Evolutionary conservation across 37 sponge, comb jelly and placozoan species (phyloP).

Genomic region (Cliona cf. orientalis): DNA sequence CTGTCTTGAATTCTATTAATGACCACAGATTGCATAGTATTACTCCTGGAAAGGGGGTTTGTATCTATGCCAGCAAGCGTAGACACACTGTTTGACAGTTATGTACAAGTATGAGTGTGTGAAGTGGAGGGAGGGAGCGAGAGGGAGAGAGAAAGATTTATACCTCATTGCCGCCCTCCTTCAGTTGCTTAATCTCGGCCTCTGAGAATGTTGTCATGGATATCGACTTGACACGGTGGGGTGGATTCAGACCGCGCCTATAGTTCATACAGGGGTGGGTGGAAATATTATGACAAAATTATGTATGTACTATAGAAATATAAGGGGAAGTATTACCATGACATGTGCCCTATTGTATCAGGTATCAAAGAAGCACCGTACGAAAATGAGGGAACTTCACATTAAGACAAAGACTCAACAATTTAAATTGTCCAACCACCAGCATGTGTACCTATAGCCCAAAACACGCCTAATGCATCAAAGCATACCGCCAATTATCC

Average conservation of each 20-base stretch:
- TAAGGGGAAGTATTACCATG: no score
- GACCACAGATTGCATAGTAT: no score
- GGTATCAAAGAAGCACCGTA: background rate
- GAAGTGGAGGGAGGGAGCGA: no score
- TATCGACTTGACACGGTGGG: slow-evolving; percentile 95
- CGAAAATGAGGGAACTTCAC: background rate
- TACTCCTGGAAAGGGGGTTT: no score
- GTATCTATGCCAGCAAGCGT: no score
- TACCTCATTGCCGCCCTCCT: slow-evolving; percentile 92
- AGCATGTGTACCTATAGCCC: background rate
- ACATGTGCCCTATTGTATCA: no score
- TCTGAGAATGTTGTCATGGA: slow-evolving; percentile 92
- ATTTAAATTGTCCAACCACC: background rate
- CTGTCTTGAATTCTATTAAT: no score
- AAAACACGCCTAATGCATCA: no score
- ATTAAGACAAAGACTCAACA: background rate
- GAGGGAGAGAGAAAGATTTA: background rate
- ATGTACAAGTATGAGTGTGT: no score
- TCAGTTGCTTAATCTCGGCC: slow-evolving; percentile 66
- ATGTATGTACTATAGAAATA: no score
- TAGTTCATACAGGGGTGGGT: background rate
- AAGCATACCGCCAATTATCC: background rate
- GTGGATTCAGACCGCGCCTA: slow-evolving; percentile 93
- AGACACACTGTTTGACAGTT: background rate
- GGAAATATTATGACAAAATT: background rate